phyloP scores from a whole-genome alignment of 37 sponge, comb jelly and placozoan species.

The Beroe ovata region DNA sequence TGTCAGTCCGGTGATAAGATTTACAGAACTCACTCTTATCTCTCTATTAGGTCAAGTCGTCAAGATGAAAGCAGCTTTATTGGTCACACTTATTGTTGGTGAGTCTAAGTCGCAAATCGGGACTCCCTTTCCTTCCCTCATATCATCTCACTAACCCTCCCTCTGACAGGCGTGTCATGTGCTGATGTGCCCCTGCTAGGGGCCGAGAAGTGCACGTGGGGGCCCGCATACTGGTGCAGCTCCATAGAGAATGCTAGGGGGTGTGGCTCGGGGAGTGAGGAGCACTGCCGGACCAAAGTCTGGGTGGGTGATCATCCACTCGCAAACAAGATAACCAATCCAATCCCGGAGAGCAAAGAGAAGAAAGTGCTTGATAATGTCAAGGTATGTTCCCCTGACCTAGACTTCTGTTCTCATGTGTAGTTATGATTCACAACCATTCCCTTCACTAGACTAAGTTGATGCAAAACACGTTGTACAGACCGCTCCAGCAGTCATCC shows the following conservation, averaged over 20 bases:
- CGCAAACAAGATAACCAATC: conserved; percentile 2
- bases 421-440: no score
- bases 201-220: conserved; percentile 62
- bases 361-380: conserved; percentile 69
- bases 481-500: no score
- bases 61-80: no score
- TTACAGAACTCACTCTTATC: no score
- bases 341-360: conserved; percentile 68
- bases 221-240: conserved; percentile 69
- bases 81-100: background rate
- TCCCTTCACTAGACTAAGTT: no score
- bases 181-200: conserved; percentile 39
- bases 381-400: conserved; percentile 44
- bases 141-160: background rate
- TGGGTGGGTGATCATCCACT: conserved; percentile 62
- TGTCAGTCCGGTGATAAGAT: no score
- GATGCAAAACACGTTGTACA: no score
- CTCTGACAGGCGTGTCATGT: background rate
- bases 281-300: conserved; percentile 37
- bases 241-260: conserved; percentile 62
- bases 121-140: background rate
- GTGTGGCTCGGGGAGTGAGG: conserved; percentile 26
- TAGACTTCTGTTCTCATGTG: no score
- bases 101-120: background rate
- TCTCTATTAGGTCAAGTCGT: no score